phyloP scores from a whole-genome alignment of 2,797 vertebrate species.

The Schizopygopsis pylzovi region DNA sequence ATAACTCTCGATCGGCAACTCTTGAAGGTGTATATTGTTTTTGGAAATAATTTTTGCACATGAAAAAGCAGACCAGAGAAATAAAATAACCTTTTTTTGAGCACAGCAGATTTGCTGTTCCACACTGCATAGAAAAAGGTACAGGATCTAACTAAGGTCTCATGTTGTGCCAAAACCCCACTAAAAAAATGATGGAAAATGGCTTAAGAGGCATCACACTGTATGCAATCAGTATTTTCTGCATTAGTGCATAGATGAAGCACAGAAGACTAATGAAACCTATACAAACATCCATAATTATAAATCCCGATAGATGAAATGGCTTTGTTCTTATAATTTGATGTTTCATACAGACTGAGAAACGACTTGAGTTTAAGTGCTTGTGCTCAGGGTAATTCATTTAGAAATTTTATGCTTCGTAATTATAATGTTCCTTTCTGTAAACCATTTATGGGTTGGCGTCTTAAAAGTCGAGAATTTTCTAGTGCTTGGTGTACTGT shows the following conservation, averaged over 20 bases:
- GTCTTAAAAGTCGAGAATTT: not conserved
- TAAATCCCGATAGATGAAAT: conserved; percentile 31
- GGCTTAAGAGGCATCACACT: not conserved
- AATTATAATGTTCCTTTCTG: conserved; percentile 34
- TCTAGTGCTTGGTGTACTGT: conserved; percentile 5
- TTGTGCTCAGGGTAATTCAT: conserved; percentile 24
- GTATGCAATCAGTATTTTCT: conserved; percentile 33
- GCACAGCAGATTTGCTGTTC: not conserved
- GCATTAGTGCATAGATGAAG: conserved; percentile 21
- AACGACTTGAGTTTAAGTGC: conserved; percentile 47
- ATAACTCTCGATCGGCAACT: not conserved
- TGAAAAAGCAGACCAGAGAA: not conserved
- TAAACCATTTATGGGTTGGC: conserved; percentile 3
- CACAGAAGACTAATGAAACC: conserved; percentile 24
- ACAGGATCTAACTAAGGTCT: conserved; percentile 1
- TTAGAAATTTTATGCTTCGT: conserved; percentile 2
- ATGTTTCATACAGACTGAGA: conserved; percentile 45
- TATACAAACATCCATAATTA: conserved; percentile 40
- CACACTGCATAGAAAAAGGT: not conserved
- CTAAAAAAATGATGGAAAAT: not conserved
- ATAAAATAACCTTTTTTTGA: not conserved
- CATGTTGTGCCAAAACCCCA: not conserved
- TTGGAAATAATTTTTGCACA: conserved; percentile 1
- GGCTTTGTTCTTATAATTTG: conserved; percentile 40
- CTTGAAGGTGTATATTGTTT: not conserved